Conservation (phyloP, 2,113 vertebrate species). For the Pavo muticus region DNA sequence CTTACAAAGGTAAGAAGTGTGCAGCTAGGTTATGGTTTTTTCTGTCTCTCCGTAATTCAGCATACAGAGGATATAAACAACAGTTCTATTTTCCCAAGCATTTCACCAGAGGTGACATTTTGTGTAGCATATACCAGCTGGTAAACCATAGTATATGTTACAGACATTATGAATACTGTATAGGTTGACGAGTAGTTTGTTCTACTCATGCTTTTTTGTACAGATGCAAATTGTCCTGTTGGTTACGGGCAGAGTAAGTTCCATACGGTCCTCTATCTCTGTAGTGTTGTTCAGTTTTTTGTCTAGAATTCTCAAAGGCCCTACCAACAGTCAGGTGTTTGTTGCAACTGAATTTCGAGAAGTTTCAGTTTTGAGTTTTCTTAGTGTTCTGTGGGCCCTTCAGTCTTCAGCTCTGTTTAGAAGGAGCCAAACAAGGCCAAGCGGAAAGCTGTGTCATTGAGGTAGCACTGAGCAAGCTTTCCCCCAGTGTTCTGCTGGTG, state of each 20-base stretch:
- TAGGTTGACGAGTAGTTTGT: background rate
- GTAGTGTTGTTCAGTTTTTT: background rate
- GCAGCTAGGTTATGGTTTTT: background rate
- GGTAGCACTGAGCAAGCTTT: background rate
- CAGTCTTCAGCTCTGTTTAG: background rate
- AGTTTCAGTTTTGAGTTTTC: background rate
- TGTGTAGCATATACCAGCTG: background rate
- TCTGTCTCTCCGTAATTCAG: constrained; percentile 1
- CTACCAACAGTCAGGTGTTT: background rate
- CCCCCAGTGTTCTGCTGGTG: background rate
- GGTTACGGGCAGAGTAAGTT: background rate
- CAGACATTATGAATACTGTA: background rate
- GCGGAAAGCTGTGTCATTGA: background rate
- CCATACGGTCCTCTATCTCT: background rate
- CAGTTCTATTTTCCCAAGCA: background rate
- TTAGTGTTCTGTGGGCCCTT: background rate
- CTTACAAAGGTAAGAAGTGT: background rate
- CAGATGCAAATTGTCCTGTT: background rate
- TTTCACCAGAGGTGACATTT: background rate
- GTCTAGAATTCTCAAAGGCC: background rate
- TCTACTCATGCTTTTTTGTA: background rate
- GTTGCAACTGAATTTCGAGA: background rate
- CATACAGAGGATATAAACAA: background rate
- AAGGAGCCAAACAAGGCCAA: background rate
- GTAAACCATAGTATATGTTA: background rate